Evolutionary conservation across 2,888 invertebrate genomes (phyloP).

Genomic region (Eilema griseolum): DNA sequence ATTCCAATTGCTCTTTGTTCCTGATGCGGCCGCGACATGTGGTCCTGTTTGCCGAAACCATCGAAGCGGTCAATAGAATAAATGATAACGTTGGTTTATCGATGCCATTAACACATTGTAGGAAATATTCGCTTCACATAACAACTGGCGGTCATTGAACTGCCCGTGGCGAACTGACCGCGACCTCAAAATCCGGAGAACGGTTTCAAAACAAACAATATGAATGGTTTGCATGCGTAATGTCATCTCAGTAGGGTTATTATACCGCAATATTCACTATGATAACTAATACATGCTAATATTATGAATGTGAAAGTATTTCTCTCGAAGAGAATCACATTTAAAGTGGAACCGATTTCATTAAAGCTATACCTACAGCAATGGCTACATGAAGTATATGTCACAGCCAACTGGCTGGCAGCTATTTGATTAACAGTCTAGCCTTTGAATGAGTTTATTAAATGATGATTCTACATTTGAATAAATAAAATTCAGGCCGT

Average conservation of each 20-base stretch:
- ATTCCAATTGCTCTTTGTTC: constrained; percentile 46
- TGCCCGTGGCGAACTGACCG: not conserved
- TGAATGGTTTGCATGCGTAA: constrained; percentile 58
- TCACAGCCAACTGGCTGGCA: no score
- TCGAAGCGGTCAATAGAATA: constrained; percentile 39
- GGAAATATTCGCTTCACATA: constrained; percentile 29
- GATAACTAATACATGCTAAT: not conserved
- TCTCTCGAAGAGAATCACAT: no score
- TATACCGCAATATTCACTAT: constrained; percentile 43
- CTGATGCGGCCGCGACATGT: constrained; percentile 30
- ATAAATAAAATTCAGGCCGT: no score
- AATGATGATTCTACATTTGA: no score
- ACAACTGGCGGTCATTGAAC: constrained; percentile 20
- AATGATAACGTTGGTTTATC: constrained; percentile 36
- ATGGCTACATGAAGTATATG: no score
- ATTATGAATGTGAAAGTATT: not conserved
- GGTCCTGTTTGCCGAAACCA: constrained; percentile 44
- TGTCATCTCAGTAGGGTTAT: constrained; percentile 50
- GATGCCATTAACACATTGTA: constrained; percentile 42
- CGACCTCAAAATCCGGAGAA: constrained; percentile 55
- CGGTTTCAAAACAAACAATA: constrained; percentile 63
- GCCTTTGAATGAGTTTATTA: no score
- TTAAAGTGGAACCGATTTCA: no score
- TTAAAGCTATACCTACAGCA: no score
- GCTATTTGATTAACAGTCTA: no score